phyloP scores from a whole-genome alignment of 2,113 vertebrate species.

The Amazona vittata region DNA sequence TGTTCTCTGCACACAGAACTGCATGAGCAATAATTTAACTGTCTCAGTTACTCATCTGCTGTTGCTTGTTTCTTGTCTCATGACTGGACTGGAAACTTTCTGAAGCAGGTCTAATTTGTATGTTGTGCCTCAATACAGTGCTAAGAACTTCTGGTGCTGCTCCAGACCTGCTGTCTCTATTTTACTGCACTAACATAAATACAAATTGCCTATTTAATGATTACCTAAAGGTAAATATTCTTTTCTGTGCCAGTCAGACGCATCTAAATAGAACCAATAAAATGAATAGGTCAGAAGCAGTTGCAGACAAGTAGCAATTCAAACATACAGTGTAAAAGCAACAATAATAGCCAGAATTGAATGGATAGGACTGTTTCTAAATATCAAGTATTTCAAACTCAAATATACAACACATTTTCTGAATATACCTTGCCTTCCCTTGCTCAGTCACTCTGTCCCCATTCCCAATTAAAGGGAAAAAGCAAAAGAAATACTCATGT shows the following conservation, averaged over 20 bases:
- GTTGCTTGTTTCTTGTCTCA: background rate
- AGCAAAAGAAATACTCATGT: background rate
- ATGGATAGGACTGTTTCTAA: background rate
- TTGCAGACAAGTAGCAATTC: background rate
- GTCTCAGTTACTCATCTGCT: background rate
- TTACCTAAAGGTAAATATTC: background rate
- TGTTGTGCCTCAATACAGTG: background rate
- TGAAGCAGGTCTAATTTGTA: background rate
- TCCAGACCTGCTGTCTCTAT: background rate
- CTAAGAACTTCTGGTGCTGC: background rate
- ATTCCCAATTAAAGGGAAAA: background rate
- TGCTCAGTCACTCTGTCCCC: background rate
- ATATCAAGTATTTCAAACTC: background rate
- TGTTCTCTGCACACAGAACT: background rate
- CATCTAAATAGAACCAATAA: background rate
- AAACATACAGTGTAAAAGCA: background rate
- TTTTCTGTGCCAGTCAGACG: background rate
- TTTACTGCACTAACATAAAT: background rate
- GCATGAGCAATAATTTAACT: background rate
- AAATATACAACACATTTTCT: background rate
- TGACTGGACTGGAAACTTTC: background rate
- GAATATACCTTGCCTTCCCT: background rate
- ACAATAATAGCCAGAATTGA: background rate
- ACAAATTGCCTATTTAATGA: background rate
- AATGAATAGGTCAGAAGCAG: background rate